Evolutionary conservation across 92 coral and sea anemone genomes (phyloP).

Genomic region (Phymanthus crucifer): DNA sequence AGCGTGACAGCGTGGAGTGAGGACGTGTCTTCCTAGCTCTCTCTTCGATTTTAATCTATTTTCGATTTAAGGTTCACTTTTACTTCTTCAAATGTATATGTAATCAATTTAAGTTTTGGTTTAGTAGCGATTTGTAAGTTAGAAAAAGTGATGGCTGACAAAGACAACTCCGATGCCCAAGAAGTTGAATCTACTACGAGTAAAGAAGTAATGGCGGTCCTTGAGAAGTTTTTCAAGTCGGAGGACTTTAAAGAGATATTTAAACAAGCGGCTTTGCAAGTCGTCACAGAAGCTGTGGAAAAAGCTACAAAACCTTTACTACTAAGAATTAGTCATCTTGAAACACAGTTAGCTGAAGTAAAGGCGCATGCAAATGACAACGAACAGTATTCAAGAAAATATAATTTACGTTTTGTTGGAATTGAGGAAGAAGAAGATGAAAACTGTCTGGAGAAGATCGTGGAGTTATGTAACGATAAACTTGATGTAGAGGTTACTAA

Average conservation of each 20-base stretch:
- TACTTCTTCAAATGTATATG: too few relatives aligned
- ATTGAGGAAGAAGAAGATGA: conserved; percentile 25
- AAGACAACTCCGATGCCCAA: not conserved
- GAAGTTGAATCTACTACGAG: not conserved
- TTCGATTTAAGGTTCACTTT: too few relatives aligned
- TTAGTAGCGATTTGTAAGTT: too few relatives aligned
- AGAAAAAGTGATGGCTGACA: too few relatives aligned
- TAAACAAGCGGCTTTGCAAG: not conserved
- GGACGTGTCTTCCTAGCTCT: too few relatives aligned
- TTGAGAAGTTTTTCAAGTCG: not conserved
- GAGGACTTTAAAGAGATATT: not conserved
- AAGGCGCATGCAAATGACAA: conserved; percentile 29
- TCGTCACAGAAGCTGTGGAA: not conserved
- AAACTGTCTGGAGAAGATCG: conserved; percentile 17
- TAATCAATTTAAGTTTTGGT: too few relatives aligned
- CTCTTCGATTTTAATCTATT: too few relatives aligned
- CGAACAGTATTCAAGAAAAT: conserved; percentile 42
- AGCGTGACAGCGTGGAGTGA: too few relatives aligned
- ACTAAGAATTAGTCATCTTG: not conserved
- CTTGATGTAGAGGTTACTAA: not conserved
- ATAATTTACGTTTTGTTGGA: conserved; percentile 25
- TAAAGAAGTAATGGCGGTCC: not conserved
- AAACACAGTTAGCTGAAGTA: conserved; percentile 10
- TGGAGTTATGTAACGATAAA: conserved; percentile 21
- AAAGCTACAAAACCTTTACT: not conserved